Conservation (phyloP, 2,888 invertebrate species). For the Brenthis ino region DNA sequence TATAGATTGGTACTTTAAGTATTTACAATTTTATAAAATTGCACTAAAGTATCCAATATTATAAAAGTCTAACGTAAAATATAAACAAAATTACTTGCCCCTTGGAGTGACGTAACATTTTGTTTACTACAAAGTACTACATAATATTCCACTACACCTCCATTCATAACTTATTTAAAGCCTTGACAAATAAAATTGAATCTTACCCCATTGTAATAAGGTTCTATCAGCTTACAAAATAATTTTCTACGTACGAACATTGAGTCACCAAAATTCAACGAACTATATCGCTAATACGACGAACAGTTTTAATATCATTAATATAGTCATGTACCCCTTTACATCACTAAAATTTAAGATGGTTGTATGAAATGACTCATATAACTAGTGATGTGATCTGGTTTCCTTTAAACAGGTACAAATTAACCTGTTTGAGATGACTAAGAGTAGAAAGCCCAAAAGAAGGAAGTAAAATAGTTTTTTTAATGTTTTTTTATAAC, state of each 20-base stretch:
- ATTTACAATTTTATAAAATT: no score
- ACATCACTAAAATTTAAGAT: neutral
- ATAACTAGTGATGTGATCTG: constrained; percentile 1
- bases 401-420: neutral
- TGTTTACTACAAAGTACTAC: constrained; percentile 16
- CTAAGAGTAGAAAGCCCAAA: no score
- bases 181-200: neutral
- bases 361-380: constrained; percentile 7
- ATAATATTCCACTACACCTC: constrained; percentile 14
- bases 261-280: constrained; percentile 15
- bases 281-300: neutral
- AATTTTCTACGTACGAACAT: neutral
- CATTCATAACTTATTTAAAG: constrained; percentile 9
- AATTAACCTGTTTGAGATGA: no score
- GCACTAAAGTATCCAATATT: no score
- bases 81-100: no score
- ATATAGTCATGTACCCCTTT: constrained; percentile 4
- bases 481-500: no score
- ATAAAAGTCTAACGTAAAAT: no score
- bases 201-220: neutral
- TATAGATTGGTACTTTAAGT: no score
- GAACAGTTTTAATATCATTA: constrained; percentile 17
- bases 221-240: neutral
- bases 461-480: no score
- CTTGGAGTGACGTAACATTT: constrained; percentile 7